These are phyloP conservation scores for Chirona hameri DNA, from an alignment of 2,888 invertebrate genomes.

Conservation along the genomic window DNA sequence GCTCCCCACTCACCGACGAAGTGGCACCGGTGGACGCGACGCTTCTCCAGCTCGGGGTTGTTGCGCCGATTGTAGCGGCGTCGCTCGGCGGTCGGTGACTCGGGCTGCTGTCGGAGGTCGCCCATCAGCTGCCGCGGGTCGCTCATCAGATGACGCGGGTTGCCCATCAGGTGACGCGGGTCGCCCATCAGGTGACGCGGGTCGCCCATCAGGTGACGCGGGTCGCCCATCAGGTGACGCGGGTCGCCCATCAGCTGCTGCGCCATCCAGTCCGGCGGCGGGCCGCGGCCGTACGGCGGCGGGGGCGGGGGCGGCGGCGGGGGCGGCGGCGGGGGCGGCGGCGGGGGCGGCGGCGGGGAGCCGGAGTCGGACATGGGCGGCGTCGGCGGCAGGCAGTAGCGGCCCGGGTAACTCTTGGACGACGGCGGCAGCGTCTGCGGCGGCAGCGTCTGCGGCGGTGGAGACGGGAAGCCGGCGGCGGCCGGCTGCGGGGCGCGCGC, in stretches of 20 bases:
- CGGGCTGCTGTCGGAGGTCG: background rate
- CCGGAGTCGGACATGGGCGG: slow-evolving; percentile 33
- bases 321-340: background rate
- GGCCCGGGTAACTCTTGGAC: background rate
- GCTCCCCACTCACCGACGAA: slow-evolving; percentile 56
- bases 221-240: background rate
- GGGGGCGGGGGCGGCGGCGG: background rate
- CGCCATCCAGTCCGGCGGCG: background rate
- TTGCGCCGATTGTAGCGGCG: slow-evolving; percentile 60
- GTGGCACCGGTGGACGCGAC: slow-evolving; percentile 94
- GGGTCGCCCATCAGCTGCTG: background rate
- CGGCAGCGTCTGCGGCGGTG: background rate
- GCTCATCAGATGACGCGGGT: background rate
- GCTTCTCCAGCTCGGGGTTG: slow-evolving; percentile 93
- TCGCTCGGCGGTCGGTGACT: background rate
- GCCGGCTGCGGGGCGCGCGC: background rate
- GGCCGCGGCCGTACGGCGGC: background rate
- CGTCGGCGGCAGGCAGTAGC: slow-evolving; percentile 35
- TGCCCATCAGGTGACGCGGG: background rate
- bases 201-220: background rate
- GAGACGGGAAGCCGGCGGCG: background rate
- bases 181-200: background rate
- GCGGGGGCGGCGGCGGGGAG: background rate
- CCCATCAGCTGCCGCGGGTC: background rate
- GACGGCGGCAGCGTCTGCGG: background rate